These are phyloP conservation scores for Lasaia peninsularis DNA, from an alignment of 1,140 invertebrate genomes.

Conservation along the genomic window DNA sequence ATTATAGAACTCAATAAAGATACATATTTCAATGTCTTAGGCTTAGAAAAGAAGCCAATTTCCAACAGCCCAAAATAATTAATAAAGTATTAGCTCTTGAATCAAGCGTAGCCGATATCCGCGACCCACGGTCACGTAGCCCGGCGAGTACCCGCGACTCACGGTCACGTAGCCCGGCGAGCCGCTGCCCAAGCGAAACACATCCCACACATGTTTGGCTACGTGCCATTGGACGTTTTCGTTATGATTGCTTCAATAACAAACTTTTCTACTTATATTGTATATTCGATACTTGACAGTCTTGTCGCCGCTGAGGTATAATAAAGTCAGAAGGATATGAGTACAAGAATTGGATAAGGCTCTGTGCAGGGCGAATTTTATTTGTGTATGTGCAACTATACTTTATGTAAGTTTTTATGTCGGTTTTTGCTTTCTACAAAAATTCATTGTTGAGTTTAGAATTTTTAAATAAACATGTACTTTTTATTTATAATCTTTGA, in stretches of 20 bases:
- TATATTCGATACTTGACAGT: background rate
- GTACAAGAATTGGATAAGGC: too few species aligned
- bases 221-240: background rate
- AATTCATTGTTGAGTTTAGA: too few species aligned
- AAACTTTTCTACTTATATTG: background rate
- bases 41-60: background rate
- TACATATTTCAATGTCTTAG: background rate
- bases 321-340: too few species aligned
- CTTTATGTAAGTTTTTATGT: too few species aligned
- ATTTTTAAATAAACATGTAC: too few species aligned
- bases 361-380: too few species aligned
- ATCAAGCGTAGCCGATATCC: background rate
- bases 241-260: background rate
- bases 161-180: background rate
- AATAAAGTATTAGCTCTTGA: background rate
- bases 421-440: too few species aligned
- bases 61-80: background rate
- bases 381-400: too few species aligned
- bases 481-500: too few species aligned
- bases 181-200: background rate
- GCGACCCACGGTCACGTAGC: background rate
- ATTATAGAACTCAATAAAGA: background rate
- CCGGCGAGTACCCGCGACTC: background rate
- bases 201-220: background rate
- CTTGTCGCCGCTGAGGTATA: too few species aligned